Evolutionary conservation across 2,113 vertebrate genomes (phyloP).

Genomic region (Pardalotus punctatus): DNA sequence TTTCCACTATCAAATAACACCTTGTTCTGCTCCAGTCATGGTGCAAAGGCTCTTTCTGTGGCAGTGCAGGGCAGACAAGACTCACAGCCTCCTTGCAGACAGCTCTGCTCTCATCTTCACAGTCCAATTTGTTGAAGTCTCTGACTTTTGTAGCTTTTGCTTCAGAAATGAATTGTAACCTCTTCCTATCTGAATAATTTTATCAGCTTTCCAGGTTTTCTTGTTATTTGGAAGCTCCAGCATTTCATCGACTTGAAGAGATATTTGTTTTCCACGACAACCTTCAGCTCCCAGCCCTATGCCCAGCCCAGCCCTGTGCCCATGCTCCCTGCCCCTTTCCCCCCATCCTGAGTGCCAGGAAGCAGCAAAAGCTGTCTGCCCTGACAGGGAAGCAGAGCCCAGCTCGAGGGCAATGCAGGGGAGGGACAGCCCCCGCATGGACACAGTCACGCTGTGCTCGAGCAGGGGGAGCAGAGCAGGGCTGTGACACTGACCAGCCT

Average conservation of each 20-base stretch:
- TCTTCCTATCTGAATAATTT: neutral
- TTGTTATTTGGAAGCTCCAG: neutral
- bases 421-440: rapidly evolving
- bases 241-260: neutral
- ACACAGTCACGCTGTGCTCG: neutral
- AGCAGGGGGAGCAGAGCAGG: neutral
- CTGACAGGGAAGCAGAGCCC: neutral
- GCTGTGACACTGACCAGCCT: neutral
- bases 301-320: neutral
- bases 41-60: neutral
- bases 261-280: neutral
- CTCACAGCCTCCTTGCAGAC: neutral
- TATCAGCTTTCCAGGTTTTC: neutral
- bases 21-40: neutral
- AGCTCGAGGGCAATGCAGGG: neutral
- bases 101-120: neutral
- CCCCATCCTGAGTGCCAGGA: neutral
- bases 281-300: neutral
- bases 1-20: neutral
- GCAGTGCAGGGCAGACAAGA: neutral
- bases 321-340: neutral
- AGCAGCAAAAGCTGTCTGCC: neutral
- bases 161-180: neutral
- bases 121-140: neutral
- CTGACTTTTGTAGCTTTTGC: neutral